Conservation (phyloP, 2,888 invertebrate species). For the Bembecia ichneumoniformis region DNA sequence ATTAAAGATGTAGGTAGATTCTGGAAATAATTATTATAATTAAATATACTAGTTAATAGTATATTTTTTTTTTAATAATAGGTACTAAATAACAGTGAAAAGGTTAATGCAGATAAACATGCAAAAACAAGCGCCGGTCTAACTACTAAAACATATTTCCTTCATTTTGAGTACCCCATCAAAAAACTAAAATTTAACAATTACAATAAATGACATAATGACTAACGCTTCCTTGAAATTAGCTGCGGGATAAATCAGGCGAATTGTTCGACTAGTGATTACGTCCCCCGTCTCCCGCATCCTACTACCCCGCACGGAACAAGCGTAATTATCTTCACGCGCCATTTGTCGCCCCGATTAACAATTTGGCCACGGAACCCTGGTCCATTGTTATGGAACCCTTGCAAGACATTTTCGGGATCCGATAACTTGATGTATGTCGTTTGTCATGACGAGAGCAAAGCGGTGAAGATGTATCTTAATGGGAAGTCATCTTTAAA, state of each 20-base stretch:
- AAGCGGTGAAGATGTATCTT: neutral
- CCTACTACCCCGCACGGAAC: too few relatives aligned
- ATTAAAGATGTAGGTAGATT: too few relatives aligned
- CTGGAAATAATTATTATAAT: too few relatives aligned
- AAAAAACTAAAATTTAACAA: too few relatives aligned
- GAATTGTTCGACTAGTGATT: neutral
- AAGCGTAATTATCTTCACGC: constrained; percentile 46
- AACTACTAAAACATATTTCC: too few relatives aligned
- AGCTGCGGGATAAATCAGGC: neutral
- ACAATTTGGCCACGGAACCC: constrained; percentile 32
- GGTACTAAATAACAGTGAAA: too few relatives aligned
- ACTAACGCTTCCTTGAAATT: neutral
- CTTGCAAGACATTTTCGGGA: constrained; percentile 15
- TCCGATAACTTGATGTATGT: constrained; percentile 11
- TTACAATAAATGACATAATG: neutral
- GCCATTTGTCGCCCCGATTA: constrained; percentile 46
- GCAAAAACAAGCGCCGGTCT: too few relatives aligned
- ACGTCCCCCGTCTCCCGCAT: neutral
- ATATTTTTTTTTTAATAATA: too few relatives aligned
- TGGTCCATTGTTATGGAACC: constrained; percentile 22
- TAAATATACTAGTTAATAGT: too few relatives aligned
- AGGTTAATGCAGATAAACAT: too few relatives aligned
- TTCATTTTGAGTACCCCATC: too few relatives aligned
- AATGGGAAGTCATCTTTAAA: too few relatives aligned
- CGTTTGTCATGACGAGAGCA: constrained; percentile 9